These are phyloP conservation scores for Lagopus muta DNA, from an alignment of 2,113 vertebrate genomes.

Conservation along the genomic window DNA sequence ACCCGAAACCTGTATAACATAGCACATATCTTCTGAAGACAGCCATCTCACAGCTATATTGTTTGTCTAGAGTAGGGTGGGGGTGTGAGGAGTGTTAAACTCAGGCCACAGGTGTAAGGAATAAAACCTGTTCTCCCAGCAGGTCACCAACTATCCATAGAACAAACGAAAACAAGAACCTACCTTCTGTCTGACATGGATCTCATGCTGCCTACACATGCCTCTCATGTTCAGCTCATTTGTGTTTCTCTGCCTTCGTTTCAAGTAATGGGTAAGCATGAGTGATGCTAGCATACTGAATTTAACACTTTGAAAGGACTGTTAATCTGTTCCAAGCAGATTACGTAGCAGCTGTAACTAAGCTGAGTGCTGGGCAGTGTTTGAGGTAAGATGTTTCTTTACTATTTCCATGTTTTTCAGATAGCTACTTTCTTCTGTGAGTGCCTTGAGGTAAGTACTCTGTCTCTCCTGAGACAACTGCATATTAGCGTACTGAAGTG, in stretches of 20 bases:
- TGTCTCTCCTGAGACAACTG: not conserved
- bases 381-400: not conserved
- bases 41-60: not conserved
- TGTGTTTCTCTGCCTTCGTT: not conserved
- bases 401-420: not conserved
- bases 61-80: not conserved
- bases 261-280: rapidly evolving
- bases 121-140: not conserved
- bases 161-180: not conserved
- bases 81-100: not conserved
- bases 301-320: not conserved
- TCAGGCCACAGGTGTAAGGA: not conserved
- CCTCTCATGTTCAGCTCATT: not conserved
- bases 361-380: not conserved
- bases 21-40: not conserved
- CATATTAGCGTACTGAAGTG: not conserved
- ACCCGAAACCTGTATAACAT: not conserved
- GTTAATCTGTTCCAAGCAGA: not conserved
- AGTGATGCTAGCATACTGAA: not conserved
- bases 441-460: not conserved
- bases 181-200: not conserved
- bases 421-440: not conserved
- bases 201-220: not conserved
- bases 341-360: rapidly evolving
- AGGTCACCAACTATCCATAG: not conserved